phyloP scores from a whole-genome alignment of 2,888 invertebrate species.

The Schizotus pectinicornis region DNA sequence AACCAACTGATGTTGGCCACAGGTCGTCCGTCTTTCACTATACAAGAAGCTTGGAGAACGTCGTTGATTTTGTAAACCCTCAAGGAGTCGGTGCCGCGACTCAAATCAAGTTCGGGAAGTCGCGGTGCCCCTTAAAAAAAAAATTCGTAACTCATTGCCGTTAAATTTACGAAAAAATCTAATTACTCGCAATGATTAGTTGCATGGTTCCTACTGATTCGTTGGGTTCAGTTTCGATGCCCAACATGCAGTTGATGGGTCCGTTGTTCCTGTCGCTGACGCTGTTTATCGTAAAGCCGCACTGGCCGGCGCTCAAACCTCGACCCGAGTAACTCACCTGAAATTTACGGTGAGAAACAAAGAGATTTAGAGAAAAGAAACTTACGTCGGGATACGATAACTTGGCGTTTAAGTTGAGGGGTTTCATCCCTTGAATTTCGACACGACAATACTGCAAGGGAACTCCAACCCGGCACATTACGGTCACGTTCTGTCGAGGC shows the following conservation, averaged over 20 bases:
- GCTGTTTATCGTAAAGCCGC: conserved; percentile 71
- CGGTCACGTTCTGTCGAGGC: conserved; percentile 64
- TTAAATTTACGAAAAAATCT: background rate
- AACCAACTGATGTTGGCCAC: conserved; percentile 79
- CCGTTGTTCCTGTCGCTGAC: conserved; percentile 74
- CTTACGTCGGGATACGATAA: conserved; percentile 55
- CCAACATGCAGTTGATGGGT: conserved; percentile 70
- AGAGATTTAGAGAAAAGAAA: conserved; percentile 15
- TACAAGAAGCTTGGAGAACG: conserved; percentile 69
- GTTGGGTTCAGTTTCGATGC: conserved; percentile 62
- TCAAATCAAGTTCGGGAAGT: conserved; percentile 59
- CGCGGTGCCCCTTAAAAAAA: conserved; percentile 61
- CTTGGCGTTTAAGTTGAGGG: conserved; percentile 59
- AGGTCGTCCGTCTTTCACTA: conserved; percentile 73
- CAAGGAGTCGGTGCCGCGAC: conserved; percentile 54
- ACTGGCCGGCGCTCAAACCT: conserved; percentile 68
- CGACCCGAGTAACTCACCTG: conserved; percentile 59
- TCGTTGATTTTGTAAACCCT: conserved; percentile 67
- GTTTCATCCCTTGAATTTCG: conserved; percentile 60
- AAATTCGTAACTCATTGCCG: too few relatives aligned
- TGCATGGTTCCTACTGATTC: conserved; percentile 68
- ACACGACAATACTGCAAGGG: conserved; percentile 67
- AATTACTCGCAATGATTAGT: conserved; percentile 77
- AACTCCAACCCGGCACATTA: conserved; percentile 66
- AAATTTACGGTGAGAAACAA: background rate